Evolutionary conservation across 2,888 invertebrate genomes (phyloP).

Genomic region (Ophion costatus): DNA sequence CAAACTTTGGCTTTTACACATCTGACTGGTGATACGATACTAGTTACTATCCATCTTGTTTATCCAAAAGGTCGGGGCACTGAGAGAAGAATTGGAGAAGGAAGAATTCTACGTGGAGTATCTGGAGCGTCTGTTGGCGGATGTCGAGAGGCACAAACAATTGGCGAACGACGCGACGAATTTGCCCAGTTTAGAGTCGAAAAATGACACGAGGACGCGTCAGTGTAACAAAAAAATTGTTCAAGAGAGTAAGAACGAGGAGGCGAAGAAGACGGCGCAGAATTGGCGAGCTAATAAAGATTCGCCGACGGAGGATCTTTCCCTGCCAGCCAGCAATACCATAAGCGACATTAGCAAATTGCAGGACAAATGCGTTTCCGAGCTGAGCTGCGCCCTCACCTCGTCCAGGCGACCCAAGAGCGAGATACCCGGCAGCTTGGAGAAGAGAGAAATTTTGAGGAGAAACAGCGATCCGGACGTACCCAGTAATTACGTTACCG

Average conservation of each 20-base stretch:
- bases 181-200: constrained; percentile 84
- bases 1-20: no score
- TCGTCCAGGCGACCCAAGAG: constrained; percentile 81
- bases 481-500: constrained; percentile 91
- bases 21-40: neutral
- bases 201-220: constrained; percentile 75
- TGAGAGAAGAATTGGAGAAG: constrained; percentile 94
- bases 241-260: constrained; percentile 63
- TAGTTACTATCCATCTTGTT: neutral
- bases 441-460: constrained; percentile 76
- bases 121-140: constrained; percentile 92
- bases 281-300: constrained; percentile 33
- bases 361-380: constrained; percentile 83
- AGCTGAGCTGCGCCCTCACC: constrained; percentile 80
- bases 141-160: constrained; percentile 92
- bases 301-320: constrained; percentile 28
- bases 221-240: constrained; percentile 30
- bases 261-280: constrained; percentile 78
- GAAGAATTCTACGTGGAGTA: constrained; percentile 96
- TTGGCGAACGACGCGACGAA: constrained; percentile 75
- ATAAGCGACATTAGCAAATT: constrained; percentile 81
- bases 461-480: constrained; percentile 84
- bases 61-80: constrained; percentile 85
- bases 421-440: constrained; percentile 81
- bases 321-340: constrained; percentile 72